A percentile compares a stretch with the other conserved stretches of the same genome.
Conservation (phyloP, 1,140 invertebrate species). For the Sarcophaga peregrina region DNA sequence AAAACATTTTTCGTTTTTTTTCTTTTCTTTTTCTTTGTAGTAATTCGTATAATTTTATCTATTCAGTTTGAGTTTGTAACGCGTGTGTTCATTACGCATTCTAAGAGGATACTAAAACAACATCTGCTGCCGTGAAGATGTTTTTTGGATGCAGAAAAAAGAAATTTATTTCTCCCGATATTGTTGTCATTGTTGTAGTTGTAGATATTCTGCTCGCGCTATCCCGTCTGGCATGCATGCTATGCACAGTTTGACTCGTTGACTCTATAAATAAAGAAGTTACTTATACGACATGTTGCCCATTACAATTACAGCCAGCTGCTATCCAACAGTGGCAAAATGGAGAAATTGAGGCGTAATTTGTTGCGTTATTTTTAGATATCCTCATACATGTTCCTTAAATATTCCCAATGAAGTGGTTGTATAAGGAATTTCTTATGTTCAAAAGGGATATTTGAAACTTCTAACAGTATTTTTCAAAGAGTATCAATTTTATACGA, state of each 20-base stretch:
- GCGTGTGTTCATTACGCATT: slow-evolving; percentile 35
- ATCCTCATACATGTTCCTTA: no score
- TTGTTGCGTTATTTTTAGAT: no score
- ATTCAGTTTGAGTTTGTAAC: not conserved
- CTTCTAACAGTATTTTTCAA: no score
- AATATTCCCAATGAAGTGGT: no score
- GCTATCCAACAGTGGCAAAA: no score
- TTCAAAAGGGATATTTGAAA: no score
- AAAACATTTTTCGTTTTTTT: not conserved
- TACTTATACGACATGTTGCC: slow-evolving; percentile 45
- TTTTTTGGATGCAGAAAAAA: not conserved
- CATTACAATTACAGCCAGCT: no score
- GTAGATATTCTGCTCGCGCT: not conserved
- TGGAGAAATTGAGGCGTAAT: no score
- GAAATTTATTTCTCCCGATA: no score
- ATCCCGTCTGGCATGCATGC: not conserved
- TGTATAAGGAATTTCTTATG: no score
- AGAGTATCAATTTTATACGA: no score
- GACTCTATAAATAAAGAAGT: slow-evolving; percentile 44
- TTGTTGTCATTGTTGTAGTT: no score
- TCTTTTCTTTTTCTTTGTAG: not conserved
- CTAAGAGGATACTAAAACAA: slow-evolving; percentile 1
- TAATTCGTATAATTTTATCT: not conserved
- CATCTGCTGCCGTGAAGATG: not conserved
- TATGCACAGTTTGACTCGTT: slow-evolving; percentile 12